Percentiles rank a stretch among this genome's conserved stretches.
These are phyloP conservation scores for Orchestes rusci DNA, from an alignment of 2,888 invertebrate species.

Conservation along the genomic window DNA sequence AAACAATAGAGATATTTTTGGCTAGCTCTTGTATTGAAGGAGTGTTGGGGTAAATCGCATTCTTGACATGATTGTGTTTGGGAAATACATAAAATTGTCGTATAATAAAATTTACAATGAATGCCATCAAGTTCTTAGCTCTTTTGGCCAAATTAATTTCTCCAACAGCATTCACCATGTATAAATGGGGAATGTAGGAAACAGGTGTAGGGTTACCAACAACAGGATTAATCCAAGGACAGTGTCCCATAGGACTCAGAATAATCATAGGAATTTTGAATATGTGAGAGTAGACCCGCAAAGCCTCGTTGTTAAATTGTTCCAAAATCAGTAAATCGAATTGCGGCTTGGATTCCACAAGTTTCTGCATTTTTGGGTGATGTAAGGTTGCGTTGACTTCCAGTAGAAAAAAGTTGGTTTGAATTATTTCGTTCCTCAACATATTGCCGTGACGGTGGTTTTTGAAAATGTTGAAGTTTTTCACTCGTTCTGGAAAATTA, in stretches of 20 bases:
- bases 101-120: background rate
- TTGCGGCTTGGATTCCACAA: slow-evolving; percentile 36
- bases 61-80: slow-evolving; percentile 26
- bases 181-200: slow-evolving; percentile 46
- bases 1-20: slow-evolving; percentile 32
- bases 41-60: slow-evolving; percentile 28
- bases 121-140: background rate
- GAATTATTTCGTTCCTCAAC: no score
- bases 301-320: slow-evolving; percentile 47
- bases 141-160: background rate
- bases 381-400: slow-evolving; percentile 7
- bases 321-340: slow-evolving; percentile 45
- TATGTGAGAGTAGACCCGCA: slow-evolving; percentile 39
- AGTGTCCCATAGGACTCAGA: slow-evolving; percentile 44
- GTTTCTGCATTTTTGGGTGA: slow-evolving; percentile 32
- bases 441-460: no score
- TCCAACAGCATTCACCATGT: background rate
- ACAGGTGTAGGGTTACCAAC: slow-evolving; percentile 47
- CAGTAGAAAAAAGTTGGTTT: no score
- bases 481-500: no score
- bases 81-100: slow-evolving; percentile 25
- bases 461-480: no score
- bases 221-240: slow-evolving; percentile 44
- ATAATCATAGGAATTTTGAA: slow-evolving; percentile 39
- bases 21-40: slow-evolving; percentile 28